Conservation (phyloP, 2,113 vertebrate genomes). For the Clarias magur region DNA sequence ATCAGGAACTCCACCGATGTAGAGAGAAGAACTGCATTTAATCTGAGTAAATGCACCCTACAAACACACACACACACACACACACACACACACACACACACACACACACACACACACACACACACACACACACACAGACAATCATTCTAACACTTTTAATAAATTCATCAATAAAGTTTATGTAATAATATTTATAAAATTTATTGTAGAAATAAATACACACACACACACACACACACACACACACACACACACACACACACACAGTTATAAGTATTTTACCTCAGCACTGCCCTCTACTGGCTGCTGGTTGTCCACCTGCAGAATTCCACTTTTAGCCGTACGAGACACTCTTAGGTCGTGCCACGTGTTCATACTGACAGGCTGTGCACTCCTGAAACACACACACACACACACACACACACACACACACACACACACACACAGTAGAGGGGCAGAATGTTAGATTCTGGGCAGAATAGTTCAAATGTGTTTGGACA, state of each 20-base stretch:
- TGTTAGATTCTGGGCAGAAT: too few species aligned
- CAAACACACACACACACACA: background rate
- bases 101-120: background rate
- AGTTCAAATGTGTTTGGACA: background rate
- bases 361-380: conserved; percentile 85
- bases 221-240: background rate
- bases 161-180: background rate
- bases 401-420: conserved; percentile 5
- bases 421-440: conserved; percentile 8
- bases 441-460: background rate
- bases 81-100: background rate
- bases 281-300: conserved; percentile 90
- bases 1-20: conserved; percentile 86
- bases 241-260: background rate
- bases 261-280: conserved; percentile 1
- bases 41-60: conserved; percentile 98
- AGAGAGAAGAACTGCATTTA: conserved; percentile 90
- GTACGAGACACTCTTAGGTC: conserved; percentile 88
- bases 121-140: background rate
- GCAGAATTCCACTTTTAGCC: conserved; percentile 88
- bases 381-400: conserved; percentile 82
- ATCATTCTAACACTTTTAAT: background rate
- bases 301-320: conserved; percentile 86
- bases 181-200: background rate
- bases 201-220: background rate